Evolutionary conservation across 2,797 vertebrate genomes (phyloP).

Genomic region (Acridotheres tristis): DNA sequence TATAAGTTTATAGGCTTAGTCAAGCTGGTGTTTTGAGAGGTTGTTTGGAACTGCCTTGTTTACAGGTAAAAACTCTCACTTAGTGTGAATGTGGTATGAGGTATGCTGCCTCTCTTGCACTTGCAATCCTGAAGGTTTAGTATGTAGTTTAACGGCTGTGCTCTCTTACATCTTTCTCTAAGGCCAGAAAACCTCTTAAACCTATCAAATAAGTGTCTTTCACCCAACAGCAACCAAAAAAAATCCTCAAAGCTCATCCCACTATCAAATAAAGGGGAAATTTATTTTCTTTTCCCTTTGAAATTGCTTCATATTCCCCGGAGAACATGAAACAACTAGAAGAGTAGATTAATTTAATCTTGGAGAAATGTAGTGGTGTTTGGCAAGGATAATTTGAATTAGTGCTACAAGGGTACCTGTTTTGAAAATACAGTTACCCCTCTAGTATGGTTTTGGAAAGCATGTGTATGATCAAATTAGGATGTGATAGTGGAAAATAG

Average conservation of each 20-base stretch:
- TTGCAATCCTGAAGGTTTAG: background rate
- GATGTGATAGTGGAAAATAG: background rate
- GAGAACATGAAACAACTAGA: background rate
- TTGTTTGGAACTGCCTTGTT: background rate
- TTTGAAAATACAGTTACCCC: background rate
- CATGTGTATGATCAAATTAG: fast-evolving
- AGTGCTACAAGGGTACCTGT: background rate
- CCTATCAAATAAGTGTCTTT: background rate
- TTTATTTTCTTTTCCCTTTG: background rate
- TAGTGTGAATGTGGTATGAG: background rate
- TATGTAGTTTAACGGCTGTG: background rate
- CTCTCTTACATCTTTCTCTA: background rate
- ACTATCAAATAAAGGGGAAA: background rate
- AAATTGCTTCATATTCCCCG: background rate
- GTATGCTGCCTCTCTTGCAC: background rate
- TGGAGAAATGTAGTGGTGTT: background rate
- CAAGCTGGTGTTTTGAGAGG: background rate
- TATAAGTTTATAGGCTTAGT: background rate
- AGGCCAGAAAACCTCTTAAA: background rate
- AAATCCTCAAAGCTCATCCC: too few relatives aligned
- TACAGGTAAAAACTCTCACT: background rate
- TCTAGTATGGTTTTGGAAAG: background rate
- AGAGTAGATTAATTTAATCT: background rate
- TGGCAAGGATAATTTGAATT: background rate
- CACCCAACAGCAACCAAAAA: background rate